Conservation (phyloP, 2,113 vertebrate genomes). For the Anolis sagrei region DNA sequence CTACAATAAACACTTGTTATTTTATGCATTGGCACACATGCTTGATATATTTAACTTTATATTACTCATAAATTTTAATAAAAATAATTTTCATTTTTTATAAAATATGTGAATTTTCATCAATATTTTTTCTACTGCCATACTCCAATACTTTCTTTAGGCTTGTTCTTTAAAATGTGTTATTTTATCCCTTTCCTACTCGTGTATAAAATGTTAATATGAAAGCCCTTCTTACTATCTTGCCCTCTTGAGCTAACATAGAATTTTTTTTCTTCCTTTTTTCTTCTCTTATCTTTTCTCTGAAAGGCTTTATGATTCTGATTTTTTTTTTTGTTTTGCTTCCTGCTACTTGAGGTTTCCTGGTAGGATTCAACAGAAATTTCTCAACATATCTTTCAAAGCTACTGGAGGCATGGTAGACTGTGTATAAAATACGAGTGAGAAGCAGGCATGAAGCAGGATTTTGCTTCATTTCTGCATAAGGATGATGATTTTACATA, state of each 20-base stretch:
- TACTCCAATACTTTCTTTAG: conserved; percentile 13
- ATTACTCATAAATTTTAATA: conserved; percentile 40
- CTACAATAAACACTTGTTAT: background rate
- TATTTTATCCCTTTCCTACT: conserved; percentile 47
- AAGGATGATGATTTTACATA: background rate
- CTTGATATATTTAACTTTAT: background rate
- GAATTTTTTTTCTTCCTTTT: conserved; percentile 61
- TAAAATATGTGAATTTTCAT: background rate
- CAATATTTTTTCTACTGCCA: conserved; percentile 31
- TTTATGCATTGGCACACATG: no score
- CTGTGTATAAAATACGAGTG: conserved; percentile 41
- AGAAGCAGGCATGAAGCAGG: conserved; percentile 21
- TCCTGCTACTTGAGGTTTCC: conserved; percentile 45
- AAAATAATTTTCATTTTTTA: background rate
- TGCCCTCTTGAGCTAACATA: conserved; percentile 62
- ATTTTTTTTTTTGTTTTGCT: conserved; percentile 63
- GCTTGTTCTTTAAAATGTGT: conserved; percentile 44
- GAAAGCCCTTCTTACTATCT: conserved; percentile 62
- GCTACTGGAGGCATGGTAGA: conserved; percentile 45
- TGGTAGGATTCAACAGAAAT: conserved; percentile 51
- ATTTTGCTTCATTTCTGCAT: background rate
- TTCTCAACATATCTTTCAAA: conserved; percentile 65
- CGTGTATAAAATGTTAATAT: conserved; percentile 24
- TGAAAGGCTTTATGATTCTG: conserved; percentile 53
- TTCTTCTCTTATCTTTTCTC: conserved; percentile 60